A percentile compares a stretch with the other conserved stretches of the same genome.
Conservation (phyloP, 1,140 invertebrate genomes). For the Telenomus remus region DNA sequence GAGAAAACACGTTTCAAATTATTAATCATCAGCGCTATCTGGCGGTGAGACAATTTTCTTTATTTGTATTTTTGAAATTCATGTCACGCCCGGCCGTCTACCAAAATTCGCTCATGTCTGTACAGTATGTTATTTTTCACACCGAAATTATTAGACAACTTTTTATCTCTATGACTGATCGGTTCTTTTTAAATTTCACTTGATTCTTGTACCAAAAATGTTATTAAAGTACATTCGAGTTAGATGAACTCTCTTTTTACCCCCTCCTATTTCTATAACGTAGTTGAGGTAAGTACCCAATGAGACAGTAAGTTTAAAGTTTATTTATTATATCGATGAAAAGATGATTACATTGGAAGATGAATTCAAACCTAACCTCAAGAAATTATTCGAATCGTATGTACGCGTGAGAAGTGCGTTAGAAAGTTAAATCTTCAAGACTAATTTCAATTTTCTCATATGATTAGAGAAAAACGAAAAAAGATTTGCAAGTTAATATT, state of each 20-base stretch:
- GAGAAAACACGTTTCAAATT: conserved; percentile 28
- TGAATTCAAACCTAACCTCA: too few relatives aligned
- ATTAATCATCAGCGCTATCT: conserved; percentile 30
- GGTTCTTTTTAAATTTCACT: conserved; percentile 43
- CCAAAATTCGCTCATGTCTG: conserved; percentile 10
- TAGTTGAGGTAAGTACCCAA: too few relatives aligned
- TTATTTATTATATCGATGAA: too few relatives aligned
- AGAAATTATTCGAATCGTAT: too few relatives aligned
- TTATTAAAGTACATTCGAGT: conserved; percentile 58
- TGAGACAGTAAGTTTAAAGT: too few relatives aligned
- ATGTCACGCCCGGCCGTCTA: background rate
- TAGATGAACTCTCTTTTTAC: conserved; percentile 23
- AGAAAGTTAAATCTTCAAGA: too few relatives aligned
- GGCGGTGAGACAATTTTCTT: conserved; percentile 14
- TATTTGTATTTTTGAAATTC: conserved; percentile 8
- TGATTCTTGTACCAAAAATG: conserved; percentile 59
- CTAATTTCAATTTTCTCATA: background rate
- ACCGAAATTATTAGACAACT: conserved; percentile 19
- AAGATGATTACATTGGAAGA: too few relatives aligned
- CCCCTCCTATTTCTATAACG: background rate
- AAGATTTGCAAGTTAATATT: too few relatives aligned
- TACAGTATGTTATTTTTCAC: conserved; percentile 48
- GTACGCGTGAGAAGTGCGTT: too few relatives aligned
- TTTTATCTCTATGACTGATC: conserved; percentile 46
- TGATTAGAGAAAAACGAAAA: too few relatives aligned